Conservation (phyloP, 2,113 vertebrate species). For the Carassius gibelio region DNA sequence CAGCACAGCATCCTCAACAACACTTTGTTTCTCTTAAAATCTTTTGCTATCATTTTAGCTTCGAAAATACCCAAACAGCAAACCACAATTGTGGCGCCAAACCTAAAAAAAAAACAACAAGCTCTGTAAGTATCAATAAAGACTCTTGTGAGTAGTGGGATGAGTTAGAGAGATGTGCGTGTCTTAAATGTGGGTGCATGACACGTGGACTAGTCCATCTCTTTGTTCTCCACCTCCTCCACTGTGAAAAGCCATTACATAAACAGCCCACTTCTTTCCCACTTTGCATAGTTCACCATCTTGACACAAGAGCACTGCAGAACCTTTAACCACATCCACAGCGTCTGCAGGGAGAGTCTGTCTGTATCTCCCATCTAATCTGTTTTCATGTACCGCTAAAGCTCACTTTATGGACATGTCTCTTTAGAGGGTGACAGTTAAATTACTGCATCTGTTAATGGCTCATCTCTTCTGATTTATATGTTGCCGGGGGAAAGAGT, state of each 20-base stretch:
- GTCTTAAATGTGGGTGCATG: constrained; percentile 9
- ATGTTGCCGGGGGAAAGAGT: constrained; percentile 48
- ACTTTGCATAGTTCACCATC: constrained; percentile 43
- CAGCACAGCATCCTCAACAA: not conserved
- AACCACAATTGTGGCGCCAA: not conserved
- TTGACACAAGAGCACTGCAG: constrained; percentile 28
- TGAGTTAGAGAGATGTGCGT: not conserved
- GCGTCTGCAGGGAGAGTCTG: not conserved
- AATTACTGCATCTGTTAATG: constrained; percentile 54
- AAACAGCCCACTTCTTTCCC: constrained; percentile 33
- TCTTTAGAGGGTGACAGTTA: constrained; percentile 36
- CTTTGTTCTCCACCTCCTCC: constrained; percentile 25
- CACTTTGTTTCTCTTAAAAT: not conserved
- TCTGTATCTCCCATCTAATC: constrained; percentile 24
- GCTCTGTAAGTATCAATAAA: not conserved
- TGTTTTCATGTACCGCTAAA: constrained; percentile 21
- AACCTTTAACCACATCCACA: constrained; percentile 14
- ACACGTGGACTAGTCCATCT: constrained; percentile 26
- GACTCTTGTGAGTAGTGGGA: not conserved
- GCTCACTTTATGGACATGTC: constrained; percentile 27
- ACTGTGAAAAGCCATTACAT: constrained; percentile 28
- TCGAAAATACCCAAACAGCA: not conserved
- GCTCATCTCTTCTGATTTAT: constrained; percentile 52
- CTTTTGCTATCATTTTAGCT: not conserved
- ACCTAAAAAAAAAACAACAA: not conserved